These are phyloP conservation scores for Drosophila murphyi DNA, from an alignment of 1,140 invertebrate species.

Conservation along the genomic window DNA sequence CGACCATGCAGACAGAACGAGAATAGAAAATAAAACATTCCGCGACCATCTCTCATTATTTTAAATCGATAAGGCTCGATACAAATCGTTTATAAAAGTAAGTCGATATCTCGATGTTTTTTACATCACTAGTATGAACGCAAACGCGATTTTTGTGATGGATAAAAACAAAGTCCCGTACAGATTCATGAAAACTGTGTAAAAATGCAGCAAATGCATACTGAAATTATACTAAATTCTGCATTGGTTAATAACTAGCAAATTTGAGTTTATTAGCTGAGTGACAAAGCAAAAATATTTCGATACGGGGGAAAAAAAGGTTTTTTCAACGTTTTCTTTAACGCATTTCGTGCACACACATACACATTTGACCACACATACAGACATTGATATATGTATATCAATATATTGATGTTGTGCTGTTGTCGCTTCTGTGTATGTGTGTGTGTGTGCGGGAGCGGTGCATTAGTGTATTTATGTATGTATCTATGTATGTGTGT, in stretches of 20 bases:
- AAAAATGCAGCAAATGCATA: slow-evolving; percentile 62
- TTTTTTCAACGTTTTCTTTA: slow-evolving; percentile 72
- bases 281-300: slow-evolving; percentile 48
- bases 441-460: slow-evolving; percentile 45
- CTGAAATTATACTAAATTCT: slow-evolving; percentile 52
- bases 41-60: not conserved
- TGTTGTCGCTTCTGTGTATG: slow-evolving; percentile 59
- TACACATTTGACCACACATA: slow-evolving; percentile 54
- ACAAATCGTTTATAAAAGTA: slow-evolving; percentile 16
- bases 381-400: slow-evolving; percentile 67
- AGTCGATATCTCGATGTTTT: slow-evolving; percentile 27
- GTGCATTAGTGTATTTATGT: slow-evolving; percentile 43
- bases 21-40: no score
- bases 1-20: no score
- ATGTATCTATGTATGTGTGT: slow-evolving; percentile 31
- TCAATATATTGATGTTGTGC: slow-evolving; percentile 74
- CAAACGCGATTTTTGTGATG: slow-evolving; percentile 62
- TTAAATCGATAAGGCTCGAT: slow-evolving; percentile 4
- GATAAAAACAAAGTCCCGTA: slow-evolving; percentile 74
- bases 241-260: slow-evolving; percentile 49
- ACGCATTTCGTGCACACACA: slow-evolving; percentile 70
- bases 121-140: slow-evolving; percentile 49
- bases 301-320: slow-evolving; percentile 59
- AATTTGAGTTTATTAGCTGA: slow-evolving; percentile 48
- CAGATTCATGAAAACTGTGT: slow-evolving; percentile 55